Conservation (phyloP, 2,797 vertebrate genomes). For the Botia kubotai region DNA sequence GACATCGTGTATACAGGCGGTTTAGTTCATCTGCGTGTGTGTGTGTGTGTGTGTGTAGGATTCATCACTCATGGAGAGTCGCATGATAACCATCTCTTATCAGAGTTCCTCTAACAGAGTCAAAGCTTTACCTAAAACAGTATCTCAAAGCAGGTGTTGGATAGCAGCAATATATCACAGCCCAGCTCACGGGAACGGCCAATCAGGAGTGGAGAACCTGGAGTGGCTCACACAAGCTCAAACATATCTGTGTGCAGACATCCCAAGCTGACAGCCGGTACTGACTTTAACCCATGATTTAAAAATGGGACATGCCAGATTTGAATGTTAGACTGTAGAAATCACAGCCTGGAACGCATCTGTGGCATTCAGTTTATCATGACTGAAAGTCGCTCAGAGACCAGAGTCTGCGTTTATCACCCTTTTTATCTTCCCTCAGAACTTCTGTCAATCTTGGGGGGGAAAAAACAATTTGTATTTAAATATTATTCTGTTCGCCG, state of each 20-base stretch:
- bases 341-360: not conserved
- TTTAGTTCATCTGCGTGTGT: constrained; percentile 7
- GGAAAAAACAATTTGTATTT: constrained; percentile 31
- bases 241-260: not conserved
- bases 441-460: not conserved
- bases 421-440: constrained; percentile 19
- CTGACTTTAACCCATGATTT: constrained; percentile 37
- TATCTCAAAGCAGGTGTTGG: constrained; percentile 29
- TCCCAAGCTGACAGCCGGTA: constrained; percentile 6
- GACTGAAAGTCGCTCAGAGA: constrained; percentile 17
- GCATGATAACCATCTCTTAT: constrained; percentile 49
- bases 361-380: not conserved
- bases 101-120: constrained; percentile 34
- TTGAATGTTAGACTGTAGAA: not conserved
- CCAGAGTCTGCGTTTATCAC: no score
- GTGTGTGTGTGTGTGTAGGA: constrained; percentile 19
- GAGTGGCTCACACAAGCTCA: not conserved
- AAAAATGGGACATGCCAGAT: constrained; percentile 18
- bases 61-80: constrained; percentile 34
- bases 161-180: constrained; percentile 36
- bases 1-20: not conserved
- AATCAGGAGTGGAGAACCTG: not conserved
- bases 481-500: constrained; percentile 18
- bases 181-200: not conserved
- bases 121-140: constrained; percentile 44